phyloP scores from a whole-genome alignment of 2,113 vertebrate species.

The Epinephelus cyanopodus region DNA sequence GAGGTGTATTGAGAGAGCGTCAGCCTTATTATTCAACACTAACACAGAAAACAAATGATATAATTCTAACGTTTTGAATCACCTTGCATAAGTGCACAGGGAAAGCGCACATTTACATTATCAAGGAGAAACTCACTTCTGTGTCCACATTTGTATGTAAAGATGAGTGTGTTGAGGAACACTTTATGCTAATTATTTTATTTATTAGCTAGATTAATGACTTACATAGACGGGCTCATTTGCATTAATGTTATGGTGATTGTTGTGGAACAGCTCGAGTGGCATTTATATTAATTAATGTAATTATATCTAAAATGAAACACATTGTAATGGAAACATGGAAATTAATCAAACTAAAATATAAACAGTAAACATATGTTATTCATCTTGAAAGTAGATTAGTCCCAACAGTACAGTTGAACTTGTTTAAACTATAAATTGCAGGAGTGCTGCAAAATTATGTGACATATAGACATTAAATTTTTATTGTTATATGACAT shows the following conservation, averaged over 20 bases:
- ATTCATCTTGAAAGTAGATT: neutral
- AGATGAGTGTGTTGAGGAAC: constrained; percentile 32
- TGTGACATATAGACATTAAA: neutral
- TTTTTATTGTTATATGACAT: neutral
- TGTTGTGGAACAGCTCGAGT: constrained; percentile 32
- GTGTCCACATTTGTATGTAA: neutral
- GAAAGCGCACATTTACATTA: neutral
- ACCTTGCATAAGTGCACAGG: neutral
- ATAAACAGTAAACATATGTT: neutral
- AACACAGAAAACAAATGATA: neutral
- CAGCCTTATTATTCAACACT: neutral
- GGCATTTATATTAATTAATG: constrained; percentile 50
- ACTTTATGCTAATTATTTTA: constrained; percentile 17
- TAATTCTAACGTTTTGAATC: neutral
- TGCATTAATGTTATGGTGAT: constrained; percentile 46
- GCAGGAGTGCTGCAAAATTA: neutral
- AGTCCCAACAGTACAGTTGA: neutral
- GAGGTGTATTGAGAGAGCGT: too few relatives aligned
- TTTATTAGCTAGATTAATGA: constrained; percentile 33
- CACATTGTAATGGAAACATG: neutral
- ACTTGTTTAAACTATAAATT: neutral
- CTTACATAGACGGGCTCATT: constrained; percentile 31
- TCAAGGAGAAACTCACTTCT: neutral
- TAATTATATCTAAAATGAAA: constrained; percentile 12
- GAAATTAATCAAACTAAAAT: neutral